Percentiles rank a stretch among this genome's conserved stretches.
phyloP scores from a whole-genome alignment of 2,113 vertebrate species.

The Cottus gobio region DNA sequence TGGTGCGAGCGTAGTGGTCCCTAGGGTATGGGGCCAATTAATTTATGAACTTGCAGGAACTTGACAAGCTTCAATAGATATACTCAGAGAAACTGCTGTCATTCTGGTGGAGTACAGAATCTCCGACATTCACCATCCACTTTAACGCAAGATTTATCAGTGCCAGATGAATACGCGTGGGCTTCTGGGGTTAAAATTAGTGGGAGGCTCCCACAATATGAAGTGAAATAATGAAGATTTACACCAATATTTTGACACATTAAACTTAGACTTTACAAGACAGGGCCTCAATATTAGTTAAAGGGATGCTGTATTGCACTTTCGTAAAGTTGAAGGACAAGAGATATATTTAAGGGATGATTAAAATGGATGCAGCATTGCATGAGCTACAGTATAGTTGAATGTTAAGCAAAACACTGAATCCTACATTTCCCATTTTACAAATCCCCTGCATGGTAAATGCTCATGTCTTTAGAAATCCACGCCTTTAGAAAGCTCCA shows the following conservation, averaged over 20 bases:
- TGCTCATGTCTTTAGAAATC: not conserved
- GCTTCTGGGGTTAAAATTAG: not conserved
- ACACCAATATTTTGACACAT: not conserved
- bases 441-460: not conserved
- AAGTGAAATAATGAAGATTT: not conserved
- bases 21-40: conserved; percentile 14
- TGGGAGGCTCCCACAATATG: not conserved
- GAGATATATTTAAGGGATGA: not conserved
- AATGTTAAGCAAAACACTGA: not conserved
- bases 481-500: not conserved
- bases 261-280: not conserved
- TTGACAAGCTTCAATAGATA: conserved; percentile 12
- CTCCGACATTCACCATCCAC: not conserved
- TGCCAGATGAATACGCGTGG: not conserved
- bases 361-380: not conserved
- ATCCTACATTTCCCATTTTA: not conserved
- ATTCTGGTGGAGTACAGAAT: not conserved
- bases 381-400: not conserved
- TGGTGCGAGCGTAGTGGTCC: not conserved
- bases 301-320: not conserved
- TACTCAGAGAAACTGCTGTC: conserved; percentile 1
- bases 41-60: conserved; percentile 33
- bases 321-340: not conserved
- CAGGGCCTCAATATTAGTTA: not conserved
- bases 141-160: not conserved